These are phyloP conservation scores for Onychomys torridus DNA, from an alignment of 2,797 vertebrate species.

Conservation along the genomic window DNA sequence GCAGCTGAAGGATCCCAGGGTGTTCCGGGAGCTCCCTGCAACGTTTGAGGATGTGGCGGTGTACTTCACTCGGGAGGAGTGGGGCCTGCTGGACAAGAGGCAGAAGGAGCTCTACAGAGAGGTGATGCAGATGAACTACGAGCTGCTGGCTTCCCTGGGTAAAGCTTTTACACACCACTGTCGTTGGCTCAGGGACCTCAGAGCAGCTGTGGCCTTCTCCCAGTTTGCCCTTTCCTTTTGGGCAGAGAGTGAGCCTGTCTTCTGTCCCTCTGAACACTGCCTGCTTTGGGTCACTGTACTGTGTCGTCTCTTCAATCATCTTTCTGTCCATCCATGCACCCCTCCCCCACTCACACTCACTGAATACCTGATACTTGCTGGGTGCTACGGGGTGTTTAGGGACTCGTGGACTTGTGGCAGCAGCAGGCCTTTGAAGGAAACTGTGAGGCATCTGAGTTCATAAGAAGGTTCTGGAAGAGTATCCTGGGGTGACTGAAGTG, in stretches of 20 bases:
- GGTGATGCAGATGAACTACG: conserved; percentile 81
- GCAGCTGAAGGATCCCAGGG: not conserved
- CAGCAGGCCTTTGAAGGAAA: not conserved
- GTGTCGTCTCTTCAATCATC: not conserved
- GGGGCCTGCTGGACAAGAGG: conserved; percentile 67
- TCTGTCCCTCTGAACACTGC: not conserved
- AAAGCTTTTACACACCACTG: not conserved
- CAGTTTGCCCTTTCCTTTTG: not conserved
- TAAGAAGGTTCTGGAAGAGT: not conserved
- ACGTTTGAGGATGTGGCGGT: conserved; percentile 84
- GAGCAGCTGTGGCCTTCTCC: not conserved
- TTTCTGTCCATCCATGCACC: not conserved
- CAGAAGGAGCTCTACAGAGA: conserved; percentile 82
- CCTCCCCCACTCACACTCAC: not conserved
- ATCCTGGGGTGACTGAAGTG: not conserved
- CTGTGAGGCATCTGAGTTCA: not conserved
- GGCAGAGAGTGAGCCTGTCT: not conserved
- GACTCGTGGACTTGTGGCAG: not conserved
- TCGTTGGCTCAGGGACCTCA: not conserved
- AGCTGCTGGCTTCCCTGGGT: conserved; percentile 82
- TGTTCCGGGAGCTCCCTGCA: not conserved
- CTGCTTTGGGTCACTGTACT: not conserved
- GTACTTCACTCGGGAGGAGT: conserved; percentile 83
- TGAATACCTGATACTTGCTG: fast-evolving
- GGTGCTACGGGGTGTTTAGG: not conserved